Conservation (phyloP, 2,888 invertebrate species). For the Ephialtes manifestator region DNA sequence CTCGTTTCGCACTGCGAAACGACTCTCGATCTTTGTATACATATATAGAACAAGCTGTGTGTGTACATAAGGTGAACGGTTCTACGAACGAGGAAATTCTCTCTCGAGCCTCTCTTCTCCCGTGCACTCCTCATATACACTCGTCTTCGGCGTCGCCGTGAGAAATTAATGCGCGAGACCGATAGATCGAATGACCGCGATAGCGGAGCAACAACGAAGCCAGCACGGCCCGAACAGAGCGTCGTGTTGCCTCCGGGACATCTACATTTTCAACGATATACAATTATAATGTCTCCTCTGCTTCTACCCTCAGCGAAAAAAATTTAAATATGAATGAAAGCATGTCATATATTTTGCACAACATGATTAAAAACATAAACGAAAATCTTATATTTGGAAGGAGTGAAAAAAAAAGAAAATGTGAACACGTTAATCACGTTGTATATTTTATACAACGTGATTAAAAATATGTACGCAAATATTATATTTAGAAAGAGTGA, state of each 20-base stretch:
- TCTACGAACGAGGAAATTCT: slow-evolving; percentile 65
- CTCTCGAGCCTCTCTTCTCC: slow-evolving; percentile 39
- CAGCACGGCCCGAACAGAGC: slow-evolving; percentile 45
- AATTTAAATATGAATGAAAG: not conserved
- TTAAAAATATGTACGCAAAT: not conserved
- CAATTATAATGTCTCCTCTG: slow-evolving; percentile 48
- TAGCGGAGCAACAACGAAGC: slow-evolving; percentile 53
- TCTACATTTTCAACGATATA: slow-evolving; percentile 60
- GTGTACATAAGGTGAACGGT: slow-evolving; percentile 52
- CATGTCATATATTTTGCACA: not conserved
- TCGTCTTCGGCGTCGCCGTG: slow-evolving; percentile 69
- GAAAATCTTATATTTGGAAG: not conserved
- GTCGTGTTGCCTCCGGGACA: slow-evolving; percentile 59
- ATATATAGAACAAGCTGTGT: slow-evolving; percentile 8
- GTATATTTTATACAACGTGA: not conserved
- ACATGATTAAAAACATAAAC: not conserved
- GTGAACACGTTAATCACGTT: no score
- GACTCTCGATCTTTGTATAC: slow-evolving; percentile 44
- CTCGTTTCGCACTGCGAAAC: slow-evolving; percentile 65
- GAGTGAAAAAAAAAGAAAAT: not conserved
- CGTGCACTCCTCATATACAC: slow-evolving; percentile 50
- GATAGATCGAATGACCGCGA: slow-evolving; percentile 74
- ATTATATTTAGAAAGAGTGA: not conserved
- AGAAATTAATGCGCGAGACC: slow-evolving; percentile 70
- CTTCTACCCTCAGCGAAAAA: not conserved